phyloP scores from a whole-genome alignment of 2,888 invertebrate genomes.

The Pteria penguin region DNA sequence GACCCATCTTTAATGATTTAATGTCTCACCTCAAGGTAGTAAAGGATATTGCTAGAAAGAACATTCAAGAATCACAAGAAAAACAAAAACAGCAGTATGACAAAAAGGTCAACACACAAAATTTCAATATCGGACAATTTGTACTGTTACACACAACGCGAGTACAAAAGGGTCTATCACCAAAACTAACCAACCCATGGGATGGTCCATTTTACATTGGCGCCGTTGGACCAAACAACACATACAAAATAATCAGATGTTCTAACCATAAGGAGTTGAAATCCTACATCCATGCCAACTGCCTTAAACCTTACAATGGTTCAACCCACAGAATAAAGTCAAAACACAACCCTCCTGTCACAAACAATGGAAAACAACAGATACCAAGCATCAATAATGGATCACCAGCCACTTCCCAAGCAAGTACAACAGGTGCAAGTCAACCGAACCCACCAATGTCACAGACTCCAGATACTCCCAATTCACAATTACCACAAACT shows the following conservation, averaged over 20 bases:
- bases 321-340: slow-evolving; percentile 16
- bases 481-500: not conserved
- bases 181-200: slow-evolving; percentile 39
- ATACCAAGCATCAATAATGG: not conserved
- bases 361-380: no score
- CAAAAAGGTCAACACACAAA: slow-evolving; percentile 28
- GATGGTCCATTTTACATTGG: slow-evolving; percentile 38
- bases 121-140: slow-evolving; percentile 19
- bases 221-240: slow-evolving; percentile 35
- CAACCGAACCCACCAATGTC: not conserved
- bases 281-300: no score
- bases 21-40: slow-evolving; percentile 14
- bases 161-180: slow-evolving; percentile 34
- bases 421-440: not conserved
- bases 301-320: slow-evolving; percentile 26
- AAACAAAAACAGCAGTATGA: slow-evolving; percentile 35
- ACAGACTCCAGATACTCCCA: not conserved
- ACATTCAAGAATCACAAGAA: slow-evolving; percentile 13
- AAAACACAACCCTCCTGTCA: not conserved
- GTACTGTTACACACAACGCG: slow-evolving; percentile 24
- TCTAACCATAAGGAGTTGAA: slow-evolving; percentile 19
- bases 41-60: slow-evolving; percentile 1
- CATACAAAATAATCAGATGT: slow-evolving; percentile 38
- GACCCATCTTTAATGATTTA: no score
- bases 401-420: not conserved